Evolutionary conservation across 2,113 vertebrate species (phyloP), one percentile per base, ranked within the genome.

Genomic region (Lagenorhynchus albirostris): DNA sequence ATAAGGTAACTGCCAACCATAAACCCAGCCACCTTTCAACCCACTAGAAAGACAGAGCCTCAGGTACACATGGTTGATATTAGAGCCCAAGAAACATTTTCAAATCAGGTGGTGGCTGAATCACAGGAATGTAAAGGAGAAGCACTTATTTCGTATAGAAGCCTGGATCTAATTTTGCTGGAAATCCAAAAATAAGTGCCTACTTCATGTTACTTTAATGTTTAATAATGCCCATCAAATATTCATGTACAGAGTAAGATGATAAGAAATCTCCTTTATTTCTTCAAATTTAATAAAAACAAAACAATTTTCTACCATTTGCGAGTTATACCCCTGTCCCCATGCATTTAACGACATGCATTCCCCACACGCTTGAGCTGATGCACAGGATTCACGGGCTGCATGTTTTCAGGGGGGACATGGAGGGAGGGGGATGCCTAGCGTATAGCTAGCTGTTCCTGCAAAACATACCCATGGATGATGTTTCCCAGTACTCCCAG

Each of bases 141-240:
- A 98, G 98, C 97, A 98, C 98, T 99, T 98, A 99, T 98, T 98
- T 96, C 58, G 21, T 97, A 96, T 95, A 96, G 33, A 99, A 99
- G 99, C 99, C 99, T 99, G 99, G 99, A 99, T 99, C 99, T 99
- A 99, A 99, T 99, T 99, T 99, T 98, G 98, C 98, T 98, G 98
- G 99, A 99, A 99, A 99, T 99, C 99, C 99, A 99, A 98, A 99
- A 99, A 98, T 99, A 99, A 99, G 99, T 99, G 99, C 99, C 99
- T 98, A 98, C 98, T 99, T 99, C 99, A 98, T 99, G 99, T 99
- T 99, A 99, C 99, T 99, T 99, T 99, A 99, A 99, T 99, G 98
- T 91, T 47, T 98, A 98, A 98, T 98, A 98, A 98, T 97, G 96
- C 97, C 96, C 98, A 98, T 98, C 96, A 96, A 98, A 98, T 97